Conservation (phyloP, 2,113 vertebrate species). For the Apodemus sylvaticus region DNA sequence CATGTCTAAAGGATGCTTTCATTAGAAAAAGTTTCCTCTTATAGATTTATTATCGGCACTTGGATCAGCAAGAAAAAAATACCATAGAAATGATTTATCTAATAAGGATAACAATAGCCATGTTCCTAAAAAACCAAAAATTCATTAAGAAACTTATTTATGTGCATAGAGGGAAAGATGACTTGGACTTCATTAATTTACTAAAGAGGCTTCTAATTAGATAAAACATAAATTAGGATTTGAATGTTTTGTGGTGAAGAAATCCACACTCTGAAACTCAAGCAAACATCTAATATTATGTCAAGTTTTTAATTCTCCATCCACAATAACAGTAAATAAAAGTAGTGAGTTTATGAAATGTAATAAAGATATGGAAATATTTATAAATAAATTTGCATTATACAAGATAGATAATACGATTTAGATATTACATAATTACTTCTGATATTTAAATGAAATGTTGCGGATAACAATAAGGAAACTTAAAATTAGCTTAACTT, state of each 20-base stretch:
- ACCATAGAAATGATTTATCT: neutral
- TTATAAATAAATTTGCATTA: neutral
- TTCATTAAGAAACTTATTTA: constrained; percentile 12
- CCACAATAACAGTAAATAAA: neutral
- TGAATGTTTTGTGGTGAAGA: neutral
- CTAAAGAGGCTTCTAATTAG: neutral
- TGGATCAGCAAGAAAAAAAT: neutral
- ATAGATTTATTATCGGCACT: neutral
- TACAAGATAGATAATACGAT: neutral
- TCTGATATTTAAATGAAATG: constrained; percentile 35
- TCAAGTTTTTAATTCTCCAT: neutral
- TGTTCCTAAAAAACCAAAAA: neutral
- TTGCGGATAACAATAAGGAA: constrained; percentile 59
- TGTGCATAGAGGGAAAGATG: neutral
- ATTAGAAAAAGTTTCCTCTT: neutral
- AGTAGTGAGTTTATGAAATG: neutral
- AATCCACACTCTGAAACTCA: neutral
- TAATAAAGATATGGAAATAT: neutral
- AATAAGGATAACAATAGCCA: neutral
- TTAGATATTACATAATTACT: neutral
- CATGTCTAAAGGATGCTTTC: neutral
- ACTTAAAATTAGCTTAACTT: constrained; percentile 64
- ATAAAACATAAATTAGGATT: neutral
- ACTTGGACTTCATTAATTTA: neutral
- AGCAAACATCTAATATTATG: neutral